Percentiles rank a stretch among this genome's conserved stretches.
phyloP scores from a whole-genome alignment of 1,140 invertebrate genomes.

The Euborellia annulipes region DNA sequence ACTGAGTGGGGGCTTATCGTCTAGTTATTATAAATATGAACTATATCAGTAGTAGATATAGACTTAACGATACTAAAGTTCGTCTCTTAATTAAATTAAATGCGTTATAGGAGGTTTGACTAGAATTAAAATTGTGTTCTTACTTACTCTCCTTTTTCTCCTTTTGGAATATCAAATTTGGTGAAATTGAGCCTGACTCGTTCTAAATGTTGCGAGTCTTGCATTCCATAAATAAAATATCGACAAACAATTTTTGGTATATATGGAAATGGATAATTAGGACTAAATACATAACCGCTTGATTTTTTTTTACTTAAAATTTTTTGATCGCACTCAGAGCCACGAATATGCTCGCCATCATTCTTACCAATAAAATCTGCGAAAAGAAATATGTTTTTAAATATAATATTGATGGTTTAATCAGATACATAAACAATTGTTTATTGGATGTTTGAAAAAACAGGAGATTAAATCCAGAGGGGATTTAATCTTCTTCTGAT shows the following conservation, averaged over 20 bases:
- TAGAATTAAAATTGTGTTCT: background rate
- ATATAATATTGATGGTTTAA: too few species aligned
- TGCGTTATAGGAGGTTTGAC: too few species aligned
- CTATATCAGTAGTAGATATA: conserved; percentile 2
- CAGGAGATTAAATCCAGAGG: too few species aligned
- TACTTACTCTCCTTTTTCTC: conserved; percentile 49
- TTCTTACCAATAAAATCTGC: conserved; percentile 85
- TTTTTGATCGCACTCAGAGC: conserved; percentile 94
- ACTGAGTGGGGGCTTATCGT: too few species aligned
- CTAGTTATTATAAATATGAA: conserved; percentile 1
- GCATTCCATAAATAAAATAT: conserved; percentile 95
- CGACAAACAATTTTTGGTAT: conserved; percentile 88
- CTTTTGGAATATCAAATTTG: conserved; percentile 78
- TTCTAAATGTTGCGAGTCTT: conserved; percentile 88
- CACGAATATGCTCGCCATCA: conserved; percentile 81
- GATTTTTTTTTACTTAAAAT: conserved; percentile 87
- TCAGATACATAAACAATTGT: conserved; percentile 10
- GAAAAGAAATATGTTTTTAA: conserved; percentile 18
- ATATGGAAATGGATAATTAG: conserved; percentile 88
- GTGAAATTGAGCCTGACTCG: conserved; percentile 75
- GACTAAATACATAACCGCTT: conserved; percentile 78
- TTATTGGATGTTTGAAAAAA: too few species aligned
- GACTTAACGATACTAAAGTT: conserved; percentile 2
- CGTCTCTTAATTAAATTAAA: too few species aligned
- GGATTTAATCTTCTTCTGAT: too few species aligned